Evolutionary conservation across 2,113 vertebrate genomes (phyloP), one percentile per base, ranked within the genome.

Genomic region (Phyllostomus hastatus): DNA sequence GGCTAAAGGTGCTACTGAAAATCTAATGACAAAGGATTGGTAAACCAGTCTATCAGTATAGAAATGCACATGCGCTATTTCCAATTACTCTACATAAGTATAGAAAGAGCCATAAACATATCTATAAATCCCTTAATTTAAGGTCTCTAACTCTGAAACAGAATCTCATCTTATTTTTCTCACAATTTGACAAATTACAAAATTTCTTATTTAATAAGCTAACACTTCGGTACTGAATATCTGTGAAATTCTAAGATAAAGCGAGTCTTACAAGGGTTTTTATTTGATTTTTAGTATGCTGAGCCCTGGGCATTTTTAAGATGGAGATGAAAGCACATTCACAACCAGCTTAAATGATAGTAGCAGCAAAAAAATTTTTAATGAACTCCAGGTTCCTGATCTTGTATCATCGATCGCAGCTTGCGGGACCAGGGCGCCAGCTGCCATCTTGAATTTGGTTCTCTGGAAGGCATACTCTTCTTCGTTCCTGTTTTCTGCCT

Each of bases 381-480:
- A 81, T 6, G 11, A 54, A 57, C 75, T 61, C 28, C 16, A 43
- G 48, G 52, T 15, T 76, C 46, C 66, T 66, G 35, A 78, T 67
- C 67, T 81, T 76, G 4, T 35, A 43, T 88, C 86, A 81, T 67
- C 88, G 89, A 92, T 28, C 35, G 38, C 26, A 92, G 50, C 43
- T 72, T 72, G 26, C 17, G 24, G 33, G 24, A 92, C 12, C 22
- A 46, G 26, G 57, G 12, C 50, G 54, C 17, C 46, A 81, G 46
- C 20, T 75, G 31, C 31, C 22, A 7, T 70, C 92, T 94, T 93
- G 50, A 89, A 81, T 94, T 57, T 87, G 81, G 38, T 96, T 79
- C 89, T 96, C 1, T 95, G 59, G 38, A 97, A 97, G 14, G 22
- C 12, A 41, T 1, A 4, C 86, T 97, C 82, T 82, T 66, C 85